Base-by-base conservation (phyloP, 2,888 invertebrate species). In the Drosophila imparisetae region DNA sequence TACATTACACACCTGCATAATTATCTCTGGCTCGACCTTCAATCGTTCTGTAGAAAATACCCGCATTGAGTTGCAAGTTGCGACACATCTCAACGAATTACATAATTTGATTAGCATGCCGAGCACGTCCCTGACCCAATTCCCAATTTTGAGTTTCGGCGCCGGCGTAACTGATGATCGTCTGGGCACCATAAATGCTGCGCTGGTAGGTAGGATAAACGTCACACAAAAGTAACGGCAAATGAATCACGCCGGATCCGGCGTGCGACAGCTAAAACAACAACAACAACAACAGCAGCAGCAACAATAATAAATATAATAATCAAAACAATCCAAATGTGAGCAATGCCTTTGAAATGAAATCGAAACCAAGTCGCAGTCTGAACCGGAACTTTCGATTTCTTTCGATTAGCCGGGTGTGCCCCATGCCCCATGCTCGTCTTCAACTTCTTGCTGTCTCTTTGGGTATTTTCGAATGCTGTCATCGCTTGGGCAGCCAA, bases 61-160 rank as follows among this genome's bases (percentile, higher is more conserved):
- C 80, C 75, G 69, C 45, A 68, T 57, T 30, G 30, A 27, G 13
- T 29, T 21, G 45, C 27, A 27, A 49, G 38, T 55, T 55, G 55
- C 59, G 53, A 64, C 42, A 57, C 40, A 7, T 40, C 57, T 57
- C 55, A 45, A 30, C 48, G 59, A 65, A 63, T 59, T 48, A 21
- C 38, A 75, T 72, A 72, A 81, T 71, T 73, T 72, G 65, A 86
- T 86, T 90, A 90, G 83, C 83, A 88, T 86, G 79, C 86, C 78
- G 68, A 77, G 83, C 83, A 88, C 83, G 90, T 87, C 90, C 90
- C 90, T 87, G 86, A 87, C 86, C 89, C 86, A 90, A 90, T 76
- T 62, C 30, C 77, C 62, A 66, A 67, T 69, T 73, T 81, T 62
- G 60, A 21, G 58, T 77, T 68, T 58, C 30, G 63, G 60, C 54